Conservation (phyloP, 1,140 invertebrate genomes). For the Euwallacea similis region DNA sequence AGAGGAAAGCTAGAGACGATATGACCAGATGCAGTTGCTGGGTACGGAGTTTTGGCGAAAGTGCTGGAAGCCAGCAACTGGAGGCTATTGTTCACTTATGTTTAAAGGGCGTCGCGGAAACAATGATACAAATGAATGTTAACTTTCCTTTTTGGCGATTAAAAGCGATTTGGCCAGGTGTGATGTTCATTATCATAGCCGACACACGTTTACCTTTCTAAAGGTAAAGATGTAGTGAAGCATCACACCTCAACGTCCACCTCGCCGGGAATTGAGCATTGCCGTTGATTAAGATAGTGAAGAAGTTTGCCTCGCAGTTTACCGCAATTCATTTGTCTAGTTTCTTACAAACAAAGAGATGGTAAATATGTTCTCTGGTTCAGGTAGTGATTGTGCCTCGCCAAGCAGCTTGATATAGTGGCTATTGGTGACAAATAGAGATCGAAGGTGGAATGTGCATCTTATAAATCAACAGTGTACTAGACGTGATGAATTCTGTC, state of each 20-base stretch:
- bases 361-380: neutral
- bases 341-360: neutral
- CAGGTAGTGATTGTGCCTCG: neutral
- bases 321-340: neutral
- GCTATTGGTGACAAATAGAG: neutral
- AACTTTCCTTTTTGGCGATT: too few relatives aligned
- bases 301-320: neutral
- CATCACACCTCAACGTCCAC: too few relatives aligned
- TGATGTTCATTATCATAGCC: too few relatives aligned
- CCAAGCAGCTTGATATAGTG: constrained; percentile 7
- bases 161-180: too few relatives aligned
- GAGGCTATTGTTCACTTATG: neutral
- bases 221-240: too few relatives aligned
- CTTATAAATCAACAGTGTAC: constrained; percentile 1
- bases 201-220: too few relatives aligned
- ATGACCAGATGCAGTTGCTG: neutral
- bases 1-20: too few relatives aligned
- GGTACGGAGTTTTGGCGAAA: neutral
- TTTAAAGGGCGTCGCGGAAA: too few relatives aligned
- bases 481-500: constrained; percentile 3
- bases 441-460: constrained; percentile 1
- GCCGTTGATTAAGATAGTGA: neutral
- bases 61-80: neutral
- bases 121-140: too few relatives aligned
- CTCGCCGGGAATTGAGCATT: neutral